Percentiles rank a stretch among this genome's conserved stretches.
phyloP scores from a whole-genome alignment of 1,140 invertebrate species.

The Parapsyche elsis region DNA sequence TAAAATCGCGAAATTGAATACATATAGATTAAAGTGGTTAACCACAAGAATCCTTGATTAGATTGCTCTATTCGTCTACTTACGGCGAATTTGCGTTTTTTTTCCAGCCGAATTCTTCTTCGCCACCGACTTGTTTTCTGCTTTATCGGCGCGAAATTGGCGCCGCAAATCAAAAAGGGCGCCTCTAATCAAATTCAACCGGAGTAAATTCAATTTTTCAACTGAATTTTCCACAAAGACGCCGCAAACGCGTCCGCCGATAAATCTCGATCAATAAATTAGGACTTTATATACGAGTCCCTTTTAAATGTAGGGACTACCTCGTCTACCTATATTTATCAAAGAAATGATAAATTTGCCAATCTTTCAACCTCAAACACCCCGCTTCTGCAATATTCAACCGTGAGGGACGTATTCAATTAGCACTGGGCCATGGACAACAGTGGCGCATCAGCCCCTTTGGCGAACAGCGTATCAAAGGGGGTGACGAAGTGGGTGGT shows the following conservation, averaged over 20 bases:
- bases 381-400: not conserved
- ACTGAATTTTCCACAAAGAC: not conserved
- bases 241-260: too few species aligned
- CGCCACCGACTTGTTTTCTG: not conserved
- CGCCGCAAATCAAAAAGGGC: not conserved
- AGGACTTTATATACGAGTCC: too few species aligned
- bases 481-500: not conserved
- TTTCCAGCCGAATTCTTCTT: not conserved
- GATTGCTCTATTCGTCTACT: not conserved
- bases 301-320: too few species aligned
- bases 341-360: too few species aligned
- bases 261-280: too few species aligned
- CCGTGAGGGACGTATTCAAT: constrained; percentile 26
- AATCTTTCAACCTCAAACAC: too few species aligned
- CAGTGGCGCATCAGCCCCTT: too few species aligned
- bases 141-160: not conserved
- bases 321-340: too few species aligned
- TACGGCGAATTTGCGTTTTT: not conserved
- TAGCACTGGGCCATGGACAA: constrained; percentile 1
- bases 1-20: too few species aligned
- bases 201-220: not conserved
- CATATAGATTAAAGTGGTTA: too few species aligned
- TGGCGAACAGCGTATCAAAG: too few species aligned
- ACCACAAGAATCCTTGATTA: not conserved
- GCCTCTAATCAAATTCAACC: not conserved